Base-by-base conservation (phyloP, 2,113 vertebrate species). In the Nestor notabilis region DNA sequence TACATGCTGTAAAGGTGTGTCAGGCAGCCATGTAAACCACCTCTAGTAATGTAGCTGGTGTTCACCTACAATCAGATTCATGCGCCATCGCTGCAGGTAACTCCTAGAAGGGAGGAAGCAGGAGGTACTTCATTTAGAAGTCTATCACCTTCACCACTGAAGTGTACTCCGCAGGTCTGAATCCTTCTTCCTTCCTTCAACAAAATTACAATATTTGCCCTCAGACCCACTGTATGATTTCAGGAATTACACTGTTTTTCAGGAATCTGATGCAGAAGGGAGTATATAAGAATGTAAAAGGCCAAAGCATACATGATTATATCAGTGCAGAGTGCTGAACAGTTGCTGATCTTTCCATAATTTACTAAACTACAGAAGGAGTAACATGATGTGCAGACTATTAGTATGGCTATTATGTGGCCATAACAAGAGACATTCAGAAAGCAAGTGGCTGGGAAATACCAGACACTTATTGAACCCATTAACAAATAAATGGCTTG, bases 401-500 rank as follows among this genome's bases (percentile, higher is more conserved):
- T 95, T 95, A 87, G 83, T 63, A 50, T 12, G 24, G 79, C 80
- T 91, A 81, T 96, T 97, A 95, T 25, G 35, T 55, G 91, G 88
- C 69, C 3, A 9, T 94, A 94, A 95, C 63, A 90, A 91, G 85
- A 95, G 83, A 80, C 60, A 83, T 80, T 95, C 39, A 43, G 64
- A 89, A 95, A 88, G 66, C 39, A 78, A 89, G 71, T 55, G 55
- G 35, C 53, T 74, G 81, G 89, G 89, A 96, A 89, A 93, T 85
- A 96, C 41, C 74, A 96, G 60, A 44, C 78, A 85, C 6, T 3
- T 69, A 90, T 47, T 85, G 83, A 95, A 95, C 37, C 70, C 85
- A 95, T 94, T 96, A 97, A 90, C 76, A 90, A 96, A 93, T 72
- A 95, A 97, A 96, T 92, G 89, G 79, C 55, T 86, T 90, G 68